Evolutionary conservation across 2,888 invertebrate species (phyloP), one percentile per base, ranked within the genome.

Genomic region (Litoditis marina): DNA sequence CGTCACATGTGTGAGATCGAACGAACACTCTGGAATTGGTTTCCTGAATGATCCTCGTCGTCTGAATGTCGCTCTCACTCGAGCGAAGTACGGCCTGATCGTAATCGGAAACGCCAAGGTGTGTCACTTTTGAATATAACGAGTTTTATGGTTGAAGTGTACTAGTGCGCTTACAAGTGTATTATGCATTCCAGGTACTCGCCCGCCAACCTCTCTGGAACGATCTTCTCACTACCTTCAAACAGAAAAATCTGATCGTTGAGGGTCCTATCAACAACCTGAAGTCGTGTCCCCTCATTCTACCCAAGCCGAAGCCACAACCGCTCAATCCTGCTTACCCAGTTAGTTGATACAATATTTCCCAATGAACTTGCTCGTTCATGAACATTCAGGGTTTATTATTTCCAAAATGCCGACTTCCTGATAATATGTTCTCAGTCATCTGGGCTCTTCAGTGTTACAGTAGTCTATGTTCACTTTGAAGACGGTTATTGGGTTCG

Each of bases 151-250:
- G 11, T 27, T 56, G n/a, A n/a, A n/a, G n/a, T n/a, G n/a, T 27
- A 13, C 16, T 52, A 11, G 13, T 28, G 28, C 16, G 13, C 13
- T 13, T 1, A 47, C 19, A 47, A n/a, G n/a, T n/a, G n/a, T n/a
- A n/a, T n/a, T n/a, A n/a, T n/a, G 5, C 5, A 11, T 36, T 50
- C 4, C 27, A 67, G 67, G 95, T 99, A 19, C 87, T 99, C 2
- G 93, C 95, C 7, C 95, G 87, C 85, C 96, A 99, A 86, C 92
- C 93, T 0, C 87, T 98, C 1, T 98, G 98, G 98, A 95, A 98
- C 84, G 95, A 98, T 83, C 87, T 98, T 76, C 87, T 98, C 66
- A 73, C 68, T 1, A 72, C 68, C 13, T 81, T 71, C 60, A 69
- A 69, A 36, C 64, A 71, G 47, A 67, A 69, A 55, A 69, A 66